phyloP scores from a whole-genome alignment of 1,140 invertebrate species.

The Lepidurus apus region DNA sequence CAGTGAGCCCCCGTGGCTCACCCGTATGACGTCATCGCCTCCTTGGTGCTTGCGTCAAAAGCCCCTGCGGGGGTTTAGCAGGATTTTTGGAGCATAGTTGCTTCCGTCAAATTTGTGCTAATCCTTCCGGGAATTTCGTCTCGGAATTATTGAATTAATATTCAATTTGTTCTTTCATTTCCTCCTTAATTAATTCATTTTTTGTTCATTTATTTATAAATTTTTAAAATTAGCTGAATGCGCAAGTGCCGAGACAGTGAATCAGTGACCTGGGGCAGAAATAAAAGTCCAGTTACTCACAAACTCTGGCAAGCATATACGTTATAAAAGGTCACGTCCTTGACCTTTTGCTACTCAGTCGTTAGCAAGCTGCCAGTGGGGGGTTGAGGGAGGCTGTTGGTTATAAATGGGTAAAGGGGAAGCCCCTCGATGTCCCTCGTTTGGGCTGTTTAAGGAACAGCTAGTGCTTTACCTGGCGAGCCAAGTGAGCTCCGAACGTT shows the following conservation, averaged over 20 bases:
- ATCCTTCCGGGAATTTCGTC: not conserved
- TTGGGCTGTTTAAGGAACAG: not conserved
- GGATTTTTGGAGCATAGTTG: not conserved
- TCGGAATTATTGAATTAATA: not conserved
- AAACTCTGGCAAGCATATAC: not conserved
- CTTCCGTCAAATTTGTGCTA: not conserved
- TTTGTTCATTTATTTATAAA: too few species aligned
- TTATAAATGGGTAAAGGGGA: not conserved
- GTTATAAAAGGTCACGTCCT: constrained; percentile 11
- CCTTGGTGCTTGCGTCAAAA: not conserved
- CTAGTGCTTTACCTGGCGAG: too few species aligned
- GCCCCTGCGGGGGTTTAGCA: not conserved
- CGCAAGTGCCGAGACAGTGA: too few species aligned
- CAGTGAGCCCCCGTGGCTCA: not conserved
- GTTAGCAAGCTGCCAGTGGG: not conserved
- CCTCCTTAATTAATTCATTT: too few species aligned
- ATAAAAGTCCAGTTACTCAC: not conserved
- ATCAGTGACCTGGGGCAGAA: not conserved
- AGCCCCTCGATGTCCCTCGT: not conserved
- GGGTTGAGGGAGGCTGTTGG: not conserved
- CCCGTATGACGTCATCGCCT: not conserved
- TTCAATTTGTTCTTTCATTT: too few species aligned
- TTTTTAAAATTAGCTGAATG: too few species aligned
- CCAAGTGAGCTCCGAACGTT: too few species aligned
- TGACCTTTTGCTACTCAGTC: not conserved